Evolutionary conservation across 53 echinoderm and acorn worm genomes (phyloP), one percentile per base, ranked within the genome.

Genomic region (Paelopatides confundens): DNA sequence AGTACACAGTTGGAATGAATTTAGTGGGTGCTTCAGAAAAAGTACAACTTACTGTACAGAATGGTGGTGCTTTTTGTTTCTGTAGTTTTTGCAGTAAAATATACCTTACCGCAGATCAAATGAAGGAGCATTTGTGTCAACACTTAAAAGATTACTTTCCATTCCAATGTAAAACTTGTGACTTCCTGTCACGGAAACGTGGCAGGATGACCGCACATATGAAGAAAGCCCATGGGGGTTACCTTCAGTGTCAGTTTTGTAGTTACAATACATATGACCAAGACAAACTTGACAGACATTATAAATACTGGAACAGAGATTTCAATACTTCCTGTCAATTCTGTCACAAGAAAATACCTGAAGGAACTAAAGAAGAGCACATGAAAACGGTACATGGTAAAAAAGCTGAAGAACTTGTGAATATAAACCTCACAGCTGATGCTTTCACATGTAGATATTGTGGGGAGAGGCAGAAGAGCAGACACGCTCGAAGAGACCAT

Each of bases 371-470:
- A 31, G 84, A 63, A 35, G 84, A 83, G 11, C 84, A 83, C 65
- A 37, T 83, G 65, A 64, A 37, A 40, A 63, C 26, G 14, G 84
- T 83, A 6, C 84, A 83, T 65, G 79, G 79, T 24, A 79, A 79
- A 32, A 79, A 43, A 53, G 29, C 33, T 18, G 79, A 79, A 32
- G 79, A 79, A 50, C 50, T 79, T 53, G 58, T 46, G 29, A 79
- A 53, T 32, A 79, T 79, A 30, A 79, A 79, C 35, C 51, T 79
- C 10, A 79, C 49, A 43, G 79, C 79, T 33, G 79, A 79, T 79
- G 79, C 79, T 53, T 79, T 79, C 79, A 79, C 79, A 39, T 83
- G 84, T 33, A 15, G 84, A 12, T 64, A 64, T 32, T 83, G 84
- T 64, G 84, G 65, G 3, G 65, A 62, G 10, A 62, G 65, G 37